A percentile compares a stretch with the other conserved stretches of the same genome.
Evolutionary conservation across 2,797 vertebrate species (phyloP).

Genomic region (Craterocephalus amniculus): DNA sequence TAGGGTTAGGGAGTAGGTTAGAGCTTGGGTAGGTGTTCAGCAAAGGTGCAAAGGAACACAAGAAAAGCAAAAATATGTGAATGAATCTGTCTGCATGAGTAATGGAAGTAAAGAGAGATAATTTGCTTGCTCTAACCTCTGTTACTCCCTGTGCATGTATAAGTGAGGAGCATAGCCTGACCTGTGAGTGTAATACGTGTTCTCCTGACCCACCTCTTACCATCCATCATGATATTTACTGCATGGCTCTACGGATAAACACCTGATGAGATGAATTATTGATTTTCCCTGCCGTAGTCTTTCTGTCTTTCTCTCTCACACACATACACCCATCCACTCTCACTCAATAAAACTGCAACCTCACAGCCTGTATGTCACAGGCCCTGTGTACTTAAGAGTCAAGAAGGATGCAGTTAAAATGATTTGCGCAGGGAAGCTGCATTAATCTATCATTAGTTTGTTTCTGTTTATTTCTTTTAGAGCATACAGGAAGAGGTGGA

Average conservation of each 20-base stretch:
- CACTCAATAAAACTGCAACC: slow-evolving; percentile 36
- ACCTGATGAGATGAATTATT: slow-evolving; percentile 72
- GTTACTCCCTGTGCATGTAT: not conserved
- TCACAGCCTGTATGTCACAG: slow-evolving; percentile 15
- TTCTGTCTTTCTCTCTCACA: slow-evolving; percentile 1
- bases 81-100: slow-evolving; percentile 15
- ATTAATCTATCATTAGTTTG: slow-evolving; percentile 9
- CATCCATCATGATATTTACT: slow-evolving; percentile 64
- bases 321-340: slow-evolving; percentile 3
- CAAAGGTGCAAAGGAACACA: not conserved
- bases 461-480: slow-evolving; percentile 15
- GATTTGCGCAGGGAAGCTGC: slow-evolving; percentile 22
- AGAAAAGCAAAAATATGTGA: not conserved
- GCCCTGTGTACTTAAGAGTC: slow-evolving; percentile 34
- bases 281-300: slow-evolving; percentile 44
- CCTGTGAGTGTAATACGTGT: slow-evolving; percentile 22
- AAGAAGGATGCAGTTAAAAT: slow-evolving; percentile 18
- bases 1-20: not conserved
- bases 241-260: slow-evolving; percentile 52
- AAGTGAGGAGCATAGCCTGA: slow-evolving; percentile 21
- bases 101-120: not conserved
- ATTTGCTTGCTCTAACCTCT: not conserved
- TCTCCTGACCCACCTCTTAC: slow-evolving; percentile 21
- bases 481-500: slow-evolving; percentile 6
- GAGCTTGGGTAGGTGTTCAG: not conserved